Conservation (phyloP, 2,888 invertebrate species). For the Andrena marginata region DNA sequence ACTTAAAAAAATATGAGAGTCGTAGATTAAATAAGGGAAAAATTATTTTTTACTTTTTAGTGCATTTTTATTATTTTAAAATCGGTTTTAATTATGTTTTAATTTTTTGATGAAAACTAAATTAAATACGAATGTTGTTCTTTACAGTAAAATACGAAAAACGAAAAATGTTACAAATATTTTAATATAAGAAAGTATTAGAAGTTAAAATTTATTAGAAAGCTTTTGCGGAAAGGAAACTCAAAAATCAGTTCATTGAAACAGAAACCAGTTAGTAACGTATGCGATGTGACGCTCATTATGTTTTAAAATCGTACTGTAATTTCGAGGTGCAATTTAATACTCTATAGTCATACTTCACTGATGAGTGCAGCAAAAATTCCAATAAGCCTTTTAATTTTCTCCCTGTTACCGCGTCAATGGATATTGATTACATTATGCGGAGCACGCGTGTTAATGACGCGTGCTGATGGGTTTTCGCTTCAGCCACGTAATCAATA, state of each 20-base stretch:
- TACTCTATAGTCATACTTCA: neutral
- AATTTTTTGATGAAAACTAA: too few relatives aligned
- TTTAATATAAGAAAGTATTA: too few relatives aligned
- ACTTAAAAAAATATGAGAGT: too few relatives aligned
- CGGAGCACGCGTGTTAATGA: constrained; percentile 34
- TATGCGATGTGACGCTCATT: neutral
- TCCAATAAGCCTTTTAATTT: constrained; percentile 36
- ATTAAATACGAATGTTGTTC: too few relatives aligned
- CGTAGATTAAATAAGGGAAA: too few relatives aligned
- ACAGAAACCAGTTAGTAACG: neutral
- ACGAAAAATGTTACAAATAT: too few relatives aligned
- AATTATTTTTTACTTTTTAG: too few relatives aligned
- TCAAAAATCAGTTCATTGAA: neutral
- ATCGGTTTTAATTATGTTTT: too few relatives aligned
- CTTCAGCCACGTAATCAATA: constrained; percentile 39
- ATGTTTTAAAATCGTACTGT: neutral
- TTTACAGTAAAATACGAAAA: too few relatives aligned
- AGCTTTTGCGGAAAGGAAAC: neutral
- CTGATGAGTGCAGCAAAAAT: constrained; percentile 18
- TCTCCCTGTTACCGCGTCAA: constrained; percentile 29
- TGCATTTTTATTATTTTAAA: too few relatives aligned
- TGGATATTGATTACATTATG: constrained; percentile 50
- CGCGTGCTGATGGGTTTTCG: constrained; percentile 44
- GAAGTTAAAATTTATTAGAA: neutral
- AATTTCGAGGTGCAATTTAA: neutral